These are phyloP conservation scores for Syngnathus rostellatus DNA, from an alignment of 2,797 vertebrate genomes.

Conservation along the genomic window DNA sequence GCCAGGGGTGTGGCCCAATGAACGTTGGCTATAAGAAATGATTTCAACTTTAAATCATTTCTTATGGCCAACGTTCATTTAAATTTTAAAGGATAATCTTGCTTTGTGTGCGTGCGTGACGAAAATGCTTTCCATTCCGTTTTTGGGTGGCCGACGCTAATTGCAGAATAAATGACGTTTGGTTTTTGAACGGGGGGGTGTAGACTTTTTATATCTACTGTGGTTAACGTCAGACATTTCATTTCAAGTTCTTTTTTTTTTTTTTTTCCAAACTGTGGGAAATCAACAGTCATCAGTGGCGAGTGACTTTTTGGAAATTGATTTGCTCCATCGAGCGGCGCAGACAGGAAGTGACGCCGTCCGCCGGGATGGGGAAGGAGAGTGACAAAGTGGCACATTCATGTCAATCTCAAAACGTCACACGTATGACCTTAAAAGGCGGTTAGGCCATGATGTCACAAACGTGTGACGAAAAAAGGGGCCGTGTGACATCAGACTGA, in stretches of 20 bases:
- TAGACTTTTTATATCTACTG: background rate
- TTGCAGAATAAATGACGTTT: too few species aligned
- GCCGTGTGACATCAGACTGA: too few species aligned
- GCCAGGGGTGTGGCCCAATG: too few species aligned
- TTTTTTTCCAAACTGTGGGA: background rate
- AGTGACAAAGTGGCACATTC: background rate
- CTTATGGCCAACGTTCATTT: too few species aligned
- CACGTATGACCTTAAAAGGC: background rate
- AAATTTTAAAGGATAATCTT: too few species aligned
- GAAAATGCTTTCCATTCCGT: too few species aligned
- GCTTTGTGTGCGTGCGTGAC: too few species aligned
- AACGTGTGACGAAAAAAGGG: too few species aligned
- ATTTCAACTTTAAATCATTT: too few species aligned
- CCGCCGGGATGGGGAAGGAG: background rate
- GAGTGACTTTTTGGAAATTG: background rate
- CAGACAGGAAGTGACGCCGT: background rate
- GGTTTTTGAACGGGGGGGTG: background rate
- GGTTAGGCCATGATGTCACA: background rate
- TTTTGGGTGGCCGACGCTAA: too few species aligned
- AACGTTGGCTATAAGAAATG: background rate
- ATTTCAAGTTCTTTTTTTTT: background rate
- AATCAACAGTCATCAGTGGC: background rate
- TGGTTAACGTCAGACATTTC: background rate
- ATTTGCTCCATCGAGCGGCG: background rate
- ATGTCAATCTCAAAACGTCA: background rate